Evolutionary conservation across 1,140 invertebrate species (phyloP), one percentile per base, ranked within the genome.

Genomic region (Caenorhabditis remanei): DNA sequence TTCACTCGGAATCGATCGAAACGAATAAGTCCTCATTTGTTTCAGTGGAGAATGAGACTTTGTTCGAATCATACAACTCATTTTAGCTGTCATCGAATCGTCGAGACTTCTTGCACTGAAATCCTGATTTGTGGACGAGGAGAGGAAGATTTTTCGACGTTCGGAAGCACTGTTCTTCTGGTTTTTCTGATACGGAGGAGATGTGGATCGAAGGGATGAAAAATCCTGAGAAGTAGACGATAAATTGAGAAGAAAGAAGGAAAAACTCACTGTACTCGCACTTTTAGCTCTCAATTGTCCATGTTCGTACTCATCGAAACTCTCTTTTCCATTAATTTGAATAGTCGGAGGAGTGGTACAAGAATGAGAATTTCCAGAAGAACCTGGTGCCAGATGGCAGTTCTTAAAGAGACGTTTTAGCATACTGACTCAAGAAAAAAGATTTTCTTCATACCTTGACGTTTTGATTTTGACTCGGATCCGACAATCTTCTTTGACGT

Each of bases 11-110:
- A 88, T 79, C 11, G 85, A 87, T n/a, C 85, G 75, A 71, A 89
- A 88, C 4, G 50, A 79, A 58, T 88, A 88, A 9, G 87, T 88
- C 41, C 85, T 82, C 85, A 88, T 87, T 48, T 88, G 87, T 71
- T 88, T 88, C 11, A 88, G 24, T 19, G 87, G 87, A 24, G 85
- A 85, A 83, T 87, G 85, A 43, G 61, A 75, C 71, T 84, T 83
- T 6, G 85, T 65, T 50, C 87, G 46, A 32, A 56, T 67, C 55
- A 88, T 58, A 1, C 48, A 85, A 55, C 65, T 88, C 87, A 88
- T 88, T 67, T 88, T 83, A 14, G 87, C 53, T 0, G 65, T 83
- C 53, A 75, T 56, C 16, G 83, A 71, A 48, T 88, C 87, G 53
- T 88, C 87, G 4, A 88, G 87, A 63, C 75, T 84, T n/a, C 87